Base-by-base conservation (phyloP, 53 echinoderm and acorn worm species). In the Hippasteria phrygiana region DNA sequence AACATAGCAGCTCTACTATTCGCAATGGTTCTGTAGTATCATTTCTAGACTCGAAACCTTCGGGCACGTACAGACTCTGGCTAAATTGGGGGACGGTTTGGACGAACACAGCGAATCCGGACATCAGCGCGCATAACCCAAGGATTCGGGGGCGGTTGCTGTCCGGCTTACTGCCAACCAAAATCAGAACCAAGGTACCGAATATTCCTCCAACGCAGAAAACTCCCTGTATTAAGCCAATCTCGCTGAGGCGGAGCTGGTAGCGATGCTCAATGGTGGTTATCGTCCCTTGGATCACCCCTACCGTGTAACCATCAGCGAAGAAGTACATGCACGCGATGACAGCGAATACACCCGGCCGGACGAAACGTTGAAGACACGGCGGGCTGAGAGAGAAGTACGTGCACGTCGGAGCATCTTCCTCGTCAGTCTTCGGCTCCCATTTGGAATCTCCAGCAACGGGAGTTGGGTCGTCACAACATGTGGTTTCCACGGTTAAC, bases 361-460 rank as follows among this genome's bases (percentile, higher is more conserved):
- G 75, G 7, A 48, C 75, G 31, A 75, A 75, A 48, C 75, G 75
- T 51, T 50, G 75, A 18, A 75, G 51, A 32, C 48, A 75, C 75
- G 51, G 75, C 4, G 75, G 75, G 3, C 32, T 48, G 51, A 75
- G 5, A 29, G 75, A 75, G 46, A 47, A 17, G 14, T 74, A 74
- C 12, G 46, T 32, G 46, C 74, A 74, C 14, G 11, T 4, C 1
- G 45, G 74, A 28, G 28, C 75, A 47, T 75, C 75, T 48, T 40
- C 75, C 14, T 75, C 50, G 13, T 0, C 17, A n/a, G 32, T 27
- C 14, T 10, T 31, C 5, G 11, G 48, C n/a, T 59, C 0, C 26
- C 26, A 26, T 1, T 59, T 0, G 26, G 59, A 18, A 17, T 59
- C 26, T 24, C 26, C 59, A 24, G 20, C n/a, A 45, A 45, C 46